phyloP scores from a whole-genome alignment of 2,888 invertebrate species.

The Lithosia quadra region DNA sequence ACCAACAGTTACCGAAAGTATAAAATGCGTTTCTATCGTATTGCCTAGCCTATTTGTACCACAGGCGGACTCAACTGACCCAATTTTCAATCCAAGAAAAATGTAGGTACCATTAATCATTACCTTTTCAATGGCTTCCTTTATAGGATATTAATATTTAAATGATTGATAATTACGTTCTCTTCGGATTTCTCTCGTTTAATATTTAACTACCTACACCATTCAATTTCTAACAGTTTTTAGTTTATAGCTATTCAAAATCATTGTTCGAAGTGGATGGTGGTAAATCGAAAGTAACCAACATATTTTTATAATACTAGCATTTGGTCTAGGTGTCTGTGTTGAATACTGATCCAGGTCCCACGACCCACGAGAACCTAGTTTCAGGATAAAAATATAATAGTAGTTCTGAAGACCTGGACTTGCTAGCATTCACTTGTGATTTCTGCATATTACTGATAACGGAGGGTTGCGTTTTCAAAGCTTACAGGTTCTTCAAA shows the following conservation, averaged over 20 bases:
- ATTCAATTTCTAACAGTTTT: conserved; percentile 28
- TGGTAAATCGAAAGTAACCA: conserved; percentile 8
- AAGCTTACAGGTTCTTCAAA: too few relatives aligned
- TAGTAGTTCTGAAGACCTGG: too few relatives aligned
- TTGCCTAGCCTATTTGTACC: too few relatives aligned
- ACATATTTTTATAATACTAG: too few relatives aligned
- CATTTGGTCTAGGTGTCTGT: background rate
- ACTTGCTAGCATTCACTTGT: too few relatives aligned
- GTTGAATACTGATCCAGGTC: background rate
- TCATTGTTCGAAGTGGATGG: conserved; percentile 35
- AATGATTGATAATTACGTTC: conserved; percentile 47
- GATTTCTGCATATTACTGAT: too few relatives aligned
- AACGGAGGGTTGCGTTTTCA: too few relatives aligned
- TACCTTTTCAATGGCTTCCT: conserved; percentile 38
- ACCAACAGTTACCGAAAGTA: too few relatives aligned
- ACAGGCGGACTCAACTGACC: background rate
- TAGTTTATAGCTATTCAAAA: conserved; percentile 28
- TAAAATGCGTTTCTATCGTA: too few relatives aligned
- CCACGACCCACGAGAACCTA: too few relatives aligned
- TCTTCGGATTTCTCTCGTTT: conserved; percentile 57
- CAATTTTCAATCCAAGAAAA: background rate
- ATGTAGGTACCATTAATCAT: conserved; percentile 33
- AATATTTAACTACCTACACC: conserved; percentile 35
- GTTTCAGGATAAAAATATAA: too few relatives aligned
- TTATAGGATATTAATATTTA: conserved; percentile 50